phyloP scores from a whole-genome alignment of 2,797 vertebrate species.

The Sebastes trivittatus region DNA sequence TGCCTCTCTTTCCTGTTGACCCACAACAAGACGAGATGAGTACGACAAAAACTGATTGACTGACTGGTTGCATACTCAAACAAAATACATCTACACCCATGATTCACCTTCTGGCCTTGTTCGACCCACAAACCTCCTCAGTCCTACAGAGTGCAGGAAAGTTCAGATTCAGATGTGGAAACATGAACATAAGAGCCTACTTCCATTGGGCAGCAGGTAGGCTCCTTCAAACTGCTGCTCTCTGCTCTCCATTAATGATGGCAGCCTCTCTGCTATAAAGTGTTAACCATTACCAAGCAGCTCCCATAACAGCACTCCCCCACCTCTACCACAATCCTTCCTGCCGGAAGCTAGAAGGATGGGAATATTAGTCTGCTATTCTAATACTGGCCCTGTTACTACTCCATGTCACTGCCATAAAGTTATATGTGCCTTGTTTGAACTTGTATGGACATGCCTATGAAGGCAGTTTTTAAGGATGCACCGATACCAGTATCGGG shows the following conservation, averaged over 20 bases:
- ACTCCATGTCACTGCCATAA: constrained; percentile 61
- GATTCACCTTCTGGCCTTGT: constrained; percentile 15
- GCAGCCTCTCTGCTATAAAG: constrained; percentile 11
- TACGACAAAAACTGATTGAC: not conserved
- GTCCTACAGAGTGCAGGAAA: not conserved
- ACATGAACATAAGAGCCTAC: constrained; percentile 5
- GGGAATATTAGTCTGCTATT: constrained; percentile 42
- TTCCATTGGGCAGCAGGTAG: not conserved
- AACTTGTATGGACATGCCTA: constrained; percentile 41
- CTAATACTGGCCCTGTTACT: constrained; percentile 27
- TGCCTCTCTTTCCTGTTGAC: constrained; percentile 14
- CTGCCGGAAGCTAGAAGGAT: constrained; percentile 34
- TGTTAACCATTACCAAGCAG: constrained; percentile 48
- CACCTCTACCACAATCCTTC: constrained; percentile 7
- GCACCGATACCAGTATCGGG: too few relatives aligned
- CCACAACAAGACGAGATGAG: constrained; percentile 23
- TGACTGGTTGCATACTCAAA: not conserved
- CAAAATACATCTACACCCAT: not conserved
- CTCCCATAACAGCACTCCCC: constrained; percentile 13
- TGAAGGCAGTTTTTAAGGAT: not conserved
- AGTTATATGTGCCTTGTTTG: constrained; percentile 49
- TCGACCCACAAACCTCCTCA: constrained; percentile 6
- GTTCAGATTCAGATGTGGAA: constrained; percentile 19
- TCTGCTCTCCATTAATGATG: constrained; percentile 23
- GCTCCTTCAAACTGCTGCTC: constrained; percentile 16